Base-by-base conservation (phyloP, 2,888 invertebrate species). In the Acronicta leporina region DNA sequence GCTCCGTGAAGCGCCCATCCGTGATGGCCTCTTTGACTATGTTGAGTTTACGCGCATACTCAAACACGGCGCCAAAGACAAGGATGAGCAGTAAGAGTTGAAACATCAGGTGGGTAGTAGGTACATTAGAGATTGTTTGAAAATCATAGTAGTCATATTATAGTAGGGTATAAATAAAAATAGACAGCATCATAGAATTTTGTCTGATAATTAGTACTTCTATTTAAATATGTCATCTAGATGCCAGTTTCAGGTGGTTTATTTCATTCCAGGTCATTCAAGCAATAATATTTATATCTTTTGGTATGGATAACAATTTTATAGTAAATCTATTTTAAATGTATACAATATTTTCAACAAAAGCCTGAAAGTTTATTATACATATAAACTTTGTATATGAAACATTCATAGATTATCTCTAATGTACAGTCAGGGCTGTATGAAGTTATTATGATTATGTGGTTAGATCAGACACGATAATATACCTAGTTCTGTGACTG, bases 51-150 rank as follows among this genome's bases (percentile, higher is more conserved):
- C 99, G 38, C 97, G 99, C 85, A 99, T 99, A 86, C 95, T 99
- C 79, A 99, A 99, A 89, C 99, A 99, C 83, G 99, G 99, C 49
- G 99, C 99, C 83, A 99, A 99, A 94, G 99, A 99, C 80, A 98
- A 99, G 91, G 99, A 99, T 91, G 99, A 99, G 86, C 97, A 98
- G 93, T 97, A 95, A 94, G 61, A 9, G 30, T 42, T 48, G 14
- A 33, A 56, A 15, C 1, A 20, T 20, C 16, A 40, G 66, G 75
- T 71, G 72, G 77, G 73, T 77, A 62, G 68, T 49, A 45, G 52
- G 16, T 47, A 68, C 54, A 61, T 72, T 75, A 60, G 60, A 68
- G 53, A 52, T 57, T 48, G 53, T 58, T 60, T 53, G 15, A 40
- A 48, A 47, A 35, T 48, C 44, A 56, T 56, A 20, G 35, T 54